A percentile compares a stretch with the other conserved stretches of the same genome.
phyloP scores from a whole-genome alignment of 1,140 invertebrate genomes.

The Zaprionus gabonicus region DNA sequence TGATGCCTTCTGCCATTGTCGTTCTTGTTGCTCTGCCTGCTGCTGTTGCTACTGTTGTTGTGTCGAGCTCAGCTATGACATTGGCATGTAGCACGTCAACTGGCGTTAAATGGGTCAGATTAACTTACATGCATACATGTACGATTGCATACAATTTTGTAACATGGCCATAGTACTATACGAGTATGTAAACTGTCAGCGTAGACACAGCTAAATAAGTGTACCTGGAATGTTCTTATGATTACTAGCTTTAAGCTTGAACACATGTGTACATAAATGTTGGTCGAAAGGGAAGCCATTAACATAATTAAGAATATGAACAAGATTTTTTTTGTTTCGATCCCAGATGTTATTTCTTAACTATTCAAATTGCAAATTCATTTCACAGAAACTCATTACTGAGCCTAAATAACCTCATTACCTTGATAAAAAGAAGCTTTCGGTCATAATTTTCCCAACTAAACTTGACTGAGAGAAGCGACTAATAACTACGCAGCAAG shows the following conservation, averaged over 20 bases:
- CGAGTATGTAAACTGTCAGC: neutral
- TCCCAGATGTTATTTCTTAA: neutral
- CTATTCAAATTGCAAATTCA: neutral
- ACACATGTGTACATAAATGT: neutral
- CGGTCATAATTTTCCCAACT: constrained; percentile 26
- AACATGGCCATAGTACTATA: neutral
- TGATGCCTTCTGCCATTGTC: neutral
- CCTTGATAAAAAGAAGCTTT: constrained; percentile 20
- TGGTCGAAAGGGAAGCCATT: neutral
- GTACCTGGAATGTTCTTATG: neutral
- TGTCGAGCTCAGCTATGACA: constrained; percentile 26
- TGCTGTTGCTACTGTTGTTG: constrained; percentile 9
- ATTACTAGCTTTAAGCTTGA: neutral
- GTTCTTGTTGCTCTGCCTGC: neutral
- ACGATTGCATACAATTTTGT: neutral
- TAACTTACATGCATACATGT: constrained; percentile 39
- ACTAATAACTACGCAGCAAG: neutral
- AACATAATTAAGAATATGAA: neutral
- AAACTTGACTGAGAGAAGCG: constrained; percentile 15
- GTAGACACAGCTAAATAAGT: neutral
- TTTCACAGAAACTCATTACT: neutral
- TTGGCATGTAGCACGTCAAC: constrained; percentile 51
- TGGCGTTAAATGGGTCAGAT: constrained; percentile 40
- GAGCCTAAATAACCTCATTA: constrained; percentile 14
- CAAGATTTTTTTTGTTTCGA: neutral